Evolutionary conservation across 2,888 invertebrate species (phyloP), one percentile per base, ranked within the genome.

Genomic region (Cantharis rufa): DNA sequence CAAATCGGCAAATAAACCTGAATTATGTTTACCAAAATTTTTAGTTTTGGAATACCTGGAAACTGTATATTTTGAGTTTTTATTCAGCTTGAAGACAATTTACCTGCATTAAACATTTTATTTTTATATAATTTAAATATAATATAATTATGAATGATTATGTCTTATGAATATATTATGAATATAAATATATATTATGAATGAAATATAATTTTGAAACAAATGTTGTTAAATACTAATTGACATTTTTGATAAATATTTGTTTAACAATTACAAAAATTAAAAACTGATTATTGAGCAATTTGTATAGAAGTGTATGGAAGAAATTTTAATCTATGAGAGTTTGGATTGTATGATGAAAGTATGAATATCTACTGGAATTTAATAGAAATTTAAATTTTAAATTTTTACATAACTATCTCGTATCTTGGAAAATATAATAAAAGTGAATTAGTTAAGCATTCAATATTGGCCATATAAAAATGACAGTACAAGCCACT

Each of bases 401-500:
- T 13, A 13, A 32, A 32, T 32, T 32, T 48, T 48, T n/a, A n/a
- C n/a, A 48, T 48, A 48, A 48, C 48, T 48, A 48, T 48, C 48
- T 48, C n/a, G 48, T 48, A 48, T 48, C 48, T n/a, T 48, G 48
- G 48, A 48, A n/a, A 13, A 48, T 48, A 48, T 48, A 48, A 48
- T 48, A 48, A 48, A 48, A 48, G 48, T 48, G 48, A 48, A 48
- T 48, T 48, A 48, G 48, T 48, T 48, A 48, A n/a, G n/a, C 48
- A 48, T 48, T 48, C 48, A 48, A 48, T 48, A n/a, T 48, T 48
- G 48, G n/a, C n/a, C 48, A n/a, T n/a, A 48, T 28, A 71, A 71
- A 71, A 71, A 63, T 71, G 63, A 71, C 71, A 62, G 71, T 27
- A 63, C 24, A 28, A 71, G 62, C 63, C 63, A 63, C 21, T 15